phyloP scores from a whole-genome alignment of 2,113 vertebrate genomes.

The Suricata suricatta region DNA sequence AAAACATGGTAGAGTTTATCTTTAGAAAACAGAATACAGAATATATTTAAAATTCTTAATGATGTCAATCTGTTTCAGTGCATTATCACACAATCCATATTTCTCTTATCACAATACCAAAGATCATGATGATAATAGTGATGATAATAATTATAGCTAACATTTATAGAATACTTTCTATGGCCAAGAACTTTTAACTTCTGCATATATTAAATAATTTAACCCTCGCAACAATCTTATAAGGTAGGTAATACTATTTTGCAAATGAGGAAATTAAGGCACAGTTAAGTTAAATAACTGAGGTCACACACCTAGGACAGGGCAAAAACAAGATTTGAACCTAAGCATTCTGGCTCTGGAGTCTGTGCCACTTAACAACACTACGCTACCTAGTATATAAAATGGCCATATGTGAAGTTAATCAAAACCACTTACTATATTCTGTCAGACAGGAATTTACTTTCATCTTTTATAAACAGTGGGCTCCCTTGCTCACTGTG shows the following conservation, averaged over 20 bases:
- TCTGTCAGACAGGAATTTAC: slow-evolving; percentile 11
- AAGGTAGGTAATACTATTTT: not conserved
- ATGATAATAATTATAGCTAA: slow-evolving; percentile 29
- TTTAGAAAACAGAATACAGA: slow-evolving; percentile 33
- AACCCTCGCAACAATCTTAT: not conserved
- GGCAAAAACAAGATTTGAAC: not conserved
- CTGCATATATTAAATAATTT: not conserved
- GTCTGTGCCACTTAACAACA: not conserved
- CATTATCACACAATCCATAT: not conserved
- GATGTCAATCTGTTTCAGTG: not conserved
- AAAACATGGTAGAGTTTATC: not conserved
- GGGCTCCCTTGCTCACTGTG: not conserved
- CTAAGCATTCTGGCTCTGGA: not conserved
- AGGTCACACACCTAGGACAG: not conserved
- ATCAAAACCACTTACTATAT: not conserved
- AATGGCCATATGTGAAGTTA: not conserved
- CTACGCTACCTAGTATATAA: not conserved
- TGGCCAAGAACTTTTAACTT: not conserved
- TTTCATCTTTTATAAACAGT: not conserved
- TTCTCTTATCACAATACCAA: not conserved
- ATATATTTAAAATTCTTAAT: slow-evolving; percentile 49
- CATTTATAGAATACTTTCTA: not conserved
- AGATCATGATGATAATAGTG: not conserved
- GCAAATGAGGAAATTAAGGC: not conserved
- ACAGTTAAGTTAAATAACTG: not conserved